These are phyloP conservation scores for Aphidius ervi DNA, from an alignment of 1,140 invertebrate genomes.

Conservation along the genomic window DNA sequence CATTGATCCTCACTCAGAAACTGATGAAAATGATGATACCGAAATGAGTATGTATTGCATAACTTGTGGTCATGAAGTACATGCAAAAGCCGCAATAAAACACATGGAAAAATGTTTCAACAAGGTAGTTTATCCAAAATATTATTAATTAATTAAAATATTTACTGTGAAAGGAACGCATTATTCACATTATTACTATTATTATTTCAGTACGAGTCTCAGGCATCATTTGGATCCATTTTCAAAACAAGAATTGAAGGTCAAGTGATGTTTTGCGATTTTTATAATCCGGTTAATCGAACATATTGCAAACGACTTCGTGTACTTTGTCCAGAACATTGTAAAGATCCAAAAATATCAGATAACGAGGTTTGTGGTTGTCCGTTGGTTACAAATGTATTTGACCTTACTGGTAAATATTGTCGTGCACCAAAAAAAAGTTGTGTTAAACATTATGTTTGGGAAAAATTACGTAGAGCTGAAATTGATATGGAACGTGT, in stretches of 20 bases:
- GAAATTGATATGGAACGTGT: slow-evolving; percentile 78
- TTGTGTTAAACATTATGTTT: slow-evolving; percentile 88
- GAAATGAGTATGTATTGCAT: slow-evolving; percentile 93
- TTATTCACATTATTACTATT: slow-evolving; percentile 15
- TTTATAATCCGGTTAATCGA: slow-evolving; percentile 81
- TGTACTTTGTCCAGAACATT: slow-evolving; percentile 96
- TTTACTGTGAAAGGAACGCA: slow-evolving; percentile 6
- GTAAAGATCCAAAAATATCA: slow-evolving; percentile 88
- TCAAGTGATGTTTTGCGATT: slow-evolving; percentile 97
- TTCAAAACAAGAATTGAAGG: slow-evolving; percentile 93
- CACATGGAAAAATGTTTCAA: slow-evolving; percentile 96
- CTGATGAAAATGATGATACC: slow-evolving; percentile 70
- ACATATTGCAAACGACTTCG: slow-evolving; percentile 95
- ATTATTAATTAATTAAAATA: slow-evolving; percentile 11
- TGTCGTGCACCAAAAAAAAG: slow-evolving; percentile 86
- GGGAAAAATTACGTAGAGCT: slow-evolving; percentile 91
- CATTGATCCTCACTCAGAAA: slow-evolving; percentile 60
- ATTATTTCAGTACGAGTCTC: slow-evolving; percentile 79
- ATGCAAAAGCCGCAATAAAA: slow-evolving; percentile 80
- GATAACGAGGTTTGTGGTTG: slow-evolving; percentile 87
- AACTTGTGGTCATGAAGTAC: slow-evolving; percentile 92
- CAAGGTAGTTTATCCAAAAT: slow-evolving; percentile 57
- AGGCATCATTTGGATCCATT: slow-evolving; percentile 92
- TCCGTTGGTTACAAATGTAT: slow-evolving; percentile 80
- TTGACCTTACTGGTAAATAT: slow-evolving; percentile 74